Evolutionary conservation across 2,797 vertebrate species (phyloP).

Genomic region (Mastacembelus armatus): DNA sequence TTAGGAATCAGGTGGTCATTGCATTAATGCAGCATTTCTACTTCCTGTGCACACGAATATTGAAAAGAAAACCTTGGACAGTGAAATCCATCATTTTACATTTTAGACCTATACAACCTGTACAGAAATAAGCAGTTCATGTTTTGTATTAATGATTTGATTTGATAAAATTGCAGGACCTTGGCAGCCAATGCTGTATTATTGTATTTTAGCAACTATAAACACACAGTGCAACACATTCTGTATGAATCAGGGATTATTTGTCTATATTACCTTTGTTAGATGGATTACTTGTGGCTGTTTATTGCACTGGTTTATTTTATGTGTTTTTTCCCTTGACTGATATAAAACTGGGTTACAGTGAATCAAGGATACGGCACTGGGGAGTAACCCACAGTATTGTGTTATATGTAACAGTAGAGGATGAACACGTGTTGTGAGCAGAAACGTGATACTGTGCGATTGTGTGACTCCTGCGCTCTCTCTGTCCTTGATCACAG

Average conservation of each 20-base stretch:
- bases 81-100: too few relatives aligned
- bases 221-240: too few relatives aligned
- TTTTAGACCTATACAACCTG: too few relatives aligned
- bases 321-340: background rate
- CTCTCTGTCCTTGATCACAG: constrained; percentile 49
- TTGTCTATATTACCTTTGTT: background rate
- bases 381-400: constrained; percentile 36
- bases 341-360: constrained; percentile 26
- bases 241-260: background rate
- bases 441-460: constrained; percentile 64
- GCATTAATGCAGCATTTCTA: too few relatives aligned
- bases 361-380: constrained; percentile 4
- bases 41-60: too few relatives aligned
- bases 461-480: constrained; percentile 46
- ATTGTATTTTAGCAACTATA: background rate
- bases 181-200: too few relatives aligned
- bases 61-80: too few relatives aligned
- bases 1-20: too few relatives aligned
- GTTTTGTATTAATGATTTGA: too few relatives aligned
- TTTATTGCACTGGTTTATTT: constrained; percentile 1
- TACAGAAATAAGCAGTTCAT: too few relatives aligned
- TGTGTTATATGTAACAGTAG: constrained; percentile 33
- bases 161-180: too few relatives aligned
- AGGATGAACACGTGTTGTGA: constrained; percentile 37
- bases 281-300: background rate